These are phyloP conservation scores for Eristalis arbustorum DNA, from an alignment of 2,888 invertebrate species.

Conservation along the genomic window DNA sequence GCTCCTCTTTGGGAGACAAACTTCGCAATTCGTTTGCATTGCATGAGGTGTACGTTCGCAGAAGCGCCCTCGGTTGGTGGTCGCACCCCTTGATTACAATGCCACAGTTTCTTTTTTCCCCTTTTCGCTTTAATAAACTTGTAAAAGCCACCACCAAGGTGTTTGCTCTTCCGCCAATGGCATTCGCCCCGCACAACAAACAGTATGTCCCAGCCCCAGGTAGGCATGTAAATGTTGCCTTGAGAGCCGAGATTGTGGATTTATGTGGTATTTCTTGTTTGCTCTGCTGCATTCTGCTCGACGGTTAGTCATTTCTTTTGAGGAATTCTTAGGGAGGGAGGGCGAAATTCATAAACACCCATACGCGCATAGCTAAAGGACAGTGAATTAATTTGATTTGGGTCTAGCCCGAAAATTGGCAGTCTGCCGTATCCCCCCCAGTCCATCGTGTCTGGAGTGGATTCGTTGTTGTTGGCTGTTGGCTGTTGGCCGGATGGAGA, in stretches of 20 bases:
- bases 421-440: not conserved
- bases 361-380: not conserved
- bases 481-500: not conserved
- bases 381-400: not conserved
- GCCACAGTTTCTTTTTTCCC: not conserved
- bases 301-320: not conserved
- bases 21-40: slow-evolving; percentile 24
- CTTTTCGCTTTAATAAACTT: slow-evolving; percentile 4
- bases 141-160: slow-evolving; percentile 30
- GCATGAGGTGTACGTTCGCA: not conserved
- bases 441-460: slow-evolving; percentile 20
- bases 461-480: slow-evolving; percentile 25
- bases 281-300: not conserved
- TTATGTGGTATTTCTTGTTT: slow-evolving; percentile 47
- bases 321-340: not conserved
- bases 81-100: slow-evolving; percentile 16
- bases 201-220: not conserved
- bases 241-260: slow-evolving; percentile 40
- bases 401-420: slow-evolving; percentile 31
- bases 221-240: slow-evolving; percentile 47
- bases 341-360: not conserved
- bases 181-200: slow-evolving; percentile 22
- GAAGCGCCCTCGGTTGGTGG: not conserved
- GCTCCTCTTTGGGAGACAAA: slow-evolving; percentile 10
- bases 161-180: slow-evolving; percentile 47